A percentile compares a stretch with the other conserved stretches of the same genome.
These are phyloP conservation scores for Papilio aristodemus DNA, from an alignment of 1,140 invertebrate species.

Conservation along the genomic window DNA sequence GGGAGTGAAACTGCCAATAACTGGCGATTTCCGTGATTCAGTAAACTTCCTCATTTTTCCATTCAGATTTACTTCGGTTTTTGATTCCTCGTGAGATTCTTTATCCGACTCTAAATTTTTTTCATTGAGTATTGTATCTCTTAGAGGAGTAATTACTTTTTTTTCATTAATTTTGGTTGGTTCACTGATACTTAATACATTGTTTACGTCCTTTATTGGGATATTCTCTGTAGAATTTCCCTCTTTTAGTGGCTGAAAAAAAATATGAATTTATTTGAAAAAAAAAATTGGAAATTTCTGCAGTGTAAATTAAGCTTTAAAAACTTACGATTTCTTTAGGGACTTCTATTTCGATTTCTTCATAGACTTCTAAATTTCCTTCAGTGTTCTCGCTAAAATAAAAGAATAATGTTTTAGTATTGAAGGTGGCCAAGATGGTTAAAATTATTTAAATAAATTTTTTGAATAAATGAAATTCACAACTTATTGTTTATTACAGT, in stretches of 20 bases:
- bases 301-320: background rate
- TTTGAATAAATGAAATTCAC: no score
- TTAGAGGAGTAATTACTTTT: slow-evolving; percentile 42
- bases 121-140: slow-evolving; percentile 41
- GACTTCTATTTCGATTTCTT: slow-evolving; percentile 76
- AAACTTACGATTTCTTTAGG: slow-evolving; percentile 67
- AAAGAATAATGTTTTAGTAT: slow-evolving; percentile 35
- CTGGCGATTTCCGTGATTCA: slow-evolving; percentile 70
- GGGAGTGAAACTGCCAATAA: slow-evolving; percentile 65
- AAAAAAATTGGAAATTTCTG: background rate
- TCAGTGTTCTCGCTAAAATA: slow-evolving; percentile 76
- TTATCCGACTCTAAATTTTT: slow-evolving; percentile 41
- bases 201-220: slow-evolving; percentile 58
- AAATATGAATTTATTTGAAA: no score
- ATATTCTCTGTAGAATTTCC: slow-evolving; percentile 51
- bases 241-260: slow-evolving; percentile 64
- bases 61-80: slow-evolving; percentile 64
- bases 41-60: slow-evolving; percentile 68
- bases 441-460: no score
- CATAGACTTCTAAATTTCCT: slow-evolving; percentile 79
- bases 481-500: no score
- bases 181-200: slow-evolving; percentile 57
- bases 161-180: slow-evolving; percentile 54
- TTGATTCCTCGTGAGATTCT: slow-evolving; percentile 46
- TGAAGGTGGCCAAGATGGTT: slow-evolving; percentile 6